Base-by-base conservation (phyloP, 2,797 vertebrate species). In the Sitta carolinensis region DNA sequence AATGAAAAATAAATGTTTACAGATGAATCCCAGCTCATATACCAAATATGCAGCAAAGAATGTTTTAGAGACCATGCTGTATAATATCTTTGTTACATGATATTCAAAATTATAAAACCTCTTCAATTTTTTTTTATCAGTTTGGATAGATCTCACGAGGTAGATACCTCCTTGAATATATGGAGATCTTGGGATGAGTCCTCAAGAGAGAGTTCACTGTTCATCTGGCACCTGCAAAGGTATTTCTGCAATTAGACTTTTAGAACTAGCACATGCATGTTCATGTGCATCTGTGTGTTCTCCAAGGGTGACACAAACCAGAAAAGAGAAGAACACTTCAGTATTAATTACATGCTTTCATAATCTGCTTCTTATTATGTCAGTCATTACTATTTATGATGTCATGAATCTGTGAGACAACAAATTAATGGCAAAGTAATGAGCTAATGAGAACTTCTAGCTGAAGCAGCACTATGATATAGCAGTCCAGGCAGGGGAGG, bases 211-310 rank as follows among this genome's bases (percentile, higher is more conserved):
- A 59, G 11, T 12, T 74, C 10, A 45, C 17, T 47, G 43, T 90
- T 27, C 7, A 8, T 15, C 14, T 43, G 17, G 45, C 40, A 86
- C 20, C 42, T 86, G 40, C 13, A 66, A 64, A 73, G 5, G 29
- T 78, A 43, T 55, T 75, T 76, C n/a, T 76, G 48, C 57, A 47
- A 23, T 40, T 20, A 51, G 22, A 66, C 58, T 61, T 76, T 66
- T 34, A 51, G 16, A 80, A 90, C 4, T 20, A 76, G 47, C 9
- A 51, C 2, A 4, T 8, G 9, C 6, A 11, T 21, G 16, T 22
- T 52, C 30, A 7, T 5, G 5, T 58, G 30, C 26, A 64, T 16
- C 32, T 67, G 23, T 0, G 0, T 66, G 47, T 12, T 84, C 45
- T 66, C 52, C 42, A 59, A 59, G 52, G 14, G 14, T 34, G 52